Conservation (phyloP, 2,888 invertebrate genomes). For the Belgica antarctica region DNA sequence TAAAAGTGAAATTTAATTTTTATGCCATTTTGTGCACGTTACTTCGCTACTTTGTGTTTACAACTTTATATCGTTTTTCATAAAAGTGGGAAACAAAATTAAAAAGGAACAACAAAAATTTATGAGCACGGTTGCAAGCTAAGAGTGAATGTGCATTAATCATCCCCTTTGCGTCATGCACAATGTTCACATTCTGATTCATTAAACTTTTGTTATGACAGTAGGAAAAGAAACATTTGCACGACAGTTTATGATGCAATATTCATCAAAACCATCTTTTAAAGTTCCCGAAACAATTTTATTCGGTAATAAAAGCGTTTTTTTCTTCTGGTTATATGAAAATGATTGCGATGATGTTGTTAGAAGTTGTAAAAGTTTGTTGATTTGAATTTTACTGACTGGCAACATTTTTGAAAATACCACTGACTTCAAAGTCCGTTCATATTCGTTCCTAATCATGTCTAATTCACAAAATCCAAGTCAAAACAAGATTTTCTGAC, state of each 20-base stretch:
- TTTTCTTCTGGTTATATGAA: constrained; percentile 36
- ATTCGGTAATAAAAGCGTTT: constrained; percentile 40
- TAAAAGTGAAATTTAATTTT: background rate
- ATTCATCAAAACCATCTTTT: constrained; percentile 10
- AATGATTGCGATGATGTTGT: too few species aligned
- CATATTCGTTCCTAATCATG: too few species aligned
- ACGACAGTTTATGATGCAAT: constrained; percentile 5
- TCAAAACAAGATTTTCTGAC: constrained; percentile 31
- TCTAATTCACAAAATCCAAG: too few species aligned
- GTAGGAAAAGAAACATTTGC: constrained; percentile 18
- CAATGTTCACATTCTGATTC: constrained; percentile 33
- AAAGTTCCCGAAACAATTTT: constrained; percentile 12
- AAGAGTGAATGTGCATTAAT: constrained; percentile 37
- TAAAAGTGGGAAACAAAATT: constrained; percentile 26
- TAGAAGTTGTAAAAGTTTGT: too few species aligned
- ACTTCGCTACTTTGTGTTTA: constrained; percentile 6
- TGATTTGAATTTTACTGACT: too few species aligned
- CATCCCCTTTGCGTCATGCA: constrained; percentile 30
- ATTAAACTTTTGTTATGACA: constrained; percentile 43
- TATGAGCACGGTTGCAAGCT: background rate
- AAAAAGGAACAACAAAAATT: constrained; percentile 22
- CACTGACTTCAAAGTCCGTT: too few species aligned
- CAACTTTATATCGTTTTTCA: background rate
- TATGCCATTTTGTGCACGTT: background rate
- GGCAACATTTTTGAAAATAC: too few species aligned